Base-by-base conservation (phyloP, 2,113 vertebrate genomes). In the Neogobius melanostomus region DNA sequence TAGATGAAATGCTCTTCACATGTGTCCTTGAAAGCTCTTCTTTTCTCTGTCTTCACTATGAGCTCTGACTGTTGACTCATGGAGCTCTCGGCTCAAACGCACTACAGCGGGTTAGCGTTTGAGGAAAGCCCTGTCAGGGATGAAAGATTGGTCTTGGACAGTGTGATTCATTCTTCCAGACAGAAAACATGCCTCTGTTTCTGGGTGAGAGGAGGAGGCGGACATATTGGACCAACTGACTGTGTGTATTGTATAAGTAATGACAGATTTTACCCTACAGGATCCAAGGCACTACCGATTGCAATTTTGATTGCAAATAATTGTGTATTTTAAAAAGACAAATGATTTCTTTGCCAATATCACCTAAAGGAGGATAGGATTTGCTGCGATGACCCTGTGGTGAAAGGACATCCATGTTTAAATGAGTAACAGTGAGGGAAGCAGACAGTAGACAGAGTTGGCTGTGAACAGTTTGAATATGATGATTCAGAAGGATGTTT, bases 401-500 rank as follows among this genome's bases (percentile, higher is more conserved):
- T 36, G 28, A 36, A 36, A 36, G 28, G 28, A 36, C 28, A 36
- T 36, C 28, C 28, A 36, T 2, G 28, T 36, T 36, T 36, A 36
- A 36, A 36, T 36, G 11, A 15, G 11, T 6, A 12, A 12, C 1
- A 15, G 12, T 14, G 0, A 50, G 49, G 11, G 5, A 6, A 6
- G 15, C 11, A 6, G 49, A 50, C 11, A 5, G 11, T 4, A 14
- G 49, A 50, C 5, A 15, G 12, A 50, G 49, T 50, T 63, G 52
- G 57, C 68, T 42, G 46, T 6, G 46, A 47, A 47, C 54, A 50
- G 49, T 56, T 60, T 42, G 45, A 15, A 21, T 63, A 70, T 62
- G 51, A 80, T 61, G 56, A 21, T 64, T 78, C 62, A 67, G 53
- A 53, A 14, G 36, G 60, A 76, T 73, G 66, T 73, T 82, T 80